Evolutionary conservation across 2,113 vertebrate genomes (phyloP).

Genomic region (Gnathonemus echidnorhynchus): DNA sequence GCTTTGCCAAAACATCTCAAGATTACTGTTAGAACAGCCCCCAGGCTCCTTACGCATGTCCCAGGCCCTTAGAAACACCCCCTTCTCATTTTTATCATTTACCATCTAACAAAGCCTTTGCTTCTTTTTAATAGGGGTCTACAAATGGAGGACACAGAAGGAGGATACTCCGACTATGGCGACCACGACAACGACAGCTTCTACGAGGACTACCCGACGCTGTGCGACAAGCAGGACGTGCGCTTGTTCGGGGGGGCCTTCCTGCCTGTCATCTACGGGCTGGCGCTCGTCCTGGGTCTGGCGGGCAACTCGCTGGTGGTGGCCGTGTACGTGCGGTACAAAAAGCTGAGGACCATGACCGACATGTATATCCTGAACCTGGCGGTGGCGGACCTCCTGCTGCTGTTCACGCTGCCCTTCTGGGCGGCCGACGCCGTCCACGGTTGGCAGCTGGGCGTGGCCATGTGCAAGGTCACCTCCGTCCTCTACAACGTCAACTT

Average conservation of each 20-base stretch:
- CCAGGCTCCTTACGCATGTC: not conserved
- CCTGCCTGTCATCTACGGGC: constrained; percentile 51
- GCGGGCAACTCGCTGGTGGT: constrained; percentile 53
- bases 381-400: constrained; percentile 82
- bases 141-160: constrained; percentile 48
- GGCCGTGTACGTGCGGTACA: constrained; percentile 47
- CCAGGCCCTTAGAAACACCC: not conserved
- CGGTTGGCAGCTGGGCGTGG: constrained; percentile 86
- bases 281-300: constrained; percentile 47
- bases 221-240: constrained; percentile 78
- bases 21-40: not conserved
- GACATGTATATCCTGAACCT: constrained; percentile 68
- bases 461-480: constrained; percentile 81
- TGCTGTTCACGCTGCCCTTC: constrained; percentile 81
- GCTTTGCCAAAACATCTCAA: not conserved
- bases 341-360: constrained; percentile 44
- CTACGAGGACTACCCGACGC: constrained; percentile 65
- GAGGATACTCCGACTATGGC: constrained; percentile 54
- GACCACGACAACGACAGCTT: constrained; percentile 59
- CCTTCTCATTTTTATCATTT: not conserved
- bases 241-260: constrained; percentile 74
- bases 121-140: not conserved
- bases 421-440: constrained; percentile 81
- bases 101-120: not conserved
- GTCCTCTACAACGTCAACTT: constrained; percentile 88